These are phyloP conservation scores for Platichthys stellatus DNA, from an alignment of 2,113 vertebrate species.

Conservation along the genomic window DNA sequence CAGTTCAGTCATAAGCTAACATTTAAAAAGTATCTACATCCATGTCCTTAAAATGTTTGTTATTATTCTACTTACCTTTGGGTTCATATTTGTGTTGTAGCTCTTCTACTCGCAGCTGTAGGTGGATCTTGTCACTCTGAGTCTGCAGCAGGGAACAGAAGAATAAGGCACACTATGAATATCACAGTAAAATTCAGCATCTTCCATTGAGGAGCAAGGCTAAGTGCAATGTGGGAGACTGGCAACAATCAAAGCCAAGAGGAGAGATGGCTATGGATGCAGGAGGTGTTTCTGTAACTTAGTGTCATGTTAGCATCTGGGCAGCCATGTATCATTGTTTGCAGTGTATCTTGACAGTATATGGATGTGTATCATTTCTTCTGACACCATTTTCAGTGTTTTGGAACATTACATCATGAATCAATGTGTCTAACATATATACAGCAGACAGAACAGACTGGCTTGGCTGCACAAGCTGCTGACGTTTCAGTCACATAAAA, in stretches of 20 bases:
- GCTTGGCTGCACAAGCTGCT: no score
- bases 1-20: neutral
- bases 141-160: conserved; percentile 29
- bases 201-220: neutral
- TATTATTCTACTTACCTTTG: conserved; percentile 79
- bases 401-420: no score
- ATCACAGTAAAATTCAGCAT: neutral
- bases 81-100: conserved; percentile 92
- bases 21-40: neutral
- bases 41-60: neutral
- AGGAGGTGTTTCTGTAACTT: neutral
- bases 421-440: no score
- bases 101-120: conserved; percentile 89
- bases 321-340: neutral
- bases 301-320: neutral
- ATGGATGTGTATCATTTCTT: no score
- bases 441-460: no score
- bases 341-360: neutral
- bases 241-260: neutral
- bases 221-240: neutral
- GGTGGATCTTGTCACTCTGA: conserved; percentile 91
- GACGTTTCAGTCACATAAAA: no score
- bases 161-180: neutral
- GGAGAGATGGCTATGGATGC: neutral
- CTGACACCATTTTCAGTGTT: no score